These are phyloP conservation scores for Phrynocephalus versicolor DNA, from an alignment of 2,113 vertebrate species.

Conservation along the genomic window DNA sequence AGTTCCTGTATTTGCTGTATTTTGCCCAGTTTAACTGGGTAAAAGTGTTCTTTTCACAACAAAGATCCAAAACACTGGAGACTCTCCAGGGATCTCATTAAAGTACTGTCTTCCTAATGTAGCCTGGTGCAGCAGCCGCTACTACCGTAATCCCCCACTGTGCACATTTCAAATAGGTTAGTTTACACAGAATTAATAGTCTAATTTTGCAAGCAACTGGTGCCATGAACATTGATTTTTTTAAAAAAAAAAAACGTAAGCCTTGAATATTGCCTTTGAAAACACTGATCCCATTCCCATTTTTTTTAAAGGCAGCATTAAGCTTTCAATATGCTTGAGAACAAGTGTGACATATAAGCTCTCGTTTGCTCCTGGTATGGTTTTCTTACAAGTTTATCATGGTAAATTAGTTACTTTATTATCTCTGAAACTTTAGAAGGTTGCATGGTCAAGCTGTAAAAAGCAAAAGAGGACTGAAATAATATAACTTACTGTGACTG, in stretches of 20 bases:
- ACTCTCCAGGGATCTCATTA: constrained; percentile 77
- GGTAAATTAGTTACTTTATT: constrained; percentile 40
- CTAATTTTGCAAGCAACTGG: constrained; percentile 68
- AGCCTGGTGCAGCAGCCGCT: constrained; percentile 57
- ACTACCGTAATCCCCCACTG: constrained; percentile 61
- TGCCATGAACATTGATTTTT: constrained; percentile 56
- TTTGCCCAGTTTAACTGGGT: constrained; percentile 49
- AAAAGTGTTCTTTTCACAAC: constrained; percentile 66
- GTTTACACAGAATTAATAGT: constrained; percentile 78
- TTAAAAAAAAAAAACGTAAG: background rate
- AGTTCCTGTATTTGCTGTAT: background rate
- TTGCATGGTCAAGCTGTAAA: constrained; percentile 27
- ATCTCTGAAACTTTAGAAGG: background rate
- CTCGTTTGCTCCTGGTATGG: constrained; percentile 28
- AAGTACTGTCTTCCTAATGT: constrained; percentile 62
- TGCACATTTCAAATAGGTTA: constrained; percentile 67
- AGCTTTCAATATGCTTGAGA: constrained; percentile 14
- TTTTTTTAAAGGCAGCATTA: constrained; percentile 25
- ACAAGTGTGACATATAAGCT: background rate
- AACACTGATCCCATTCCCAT: constrained; percentile 2
- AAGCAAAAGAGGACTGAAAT: background rate
- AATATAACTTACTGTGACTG: background rate
- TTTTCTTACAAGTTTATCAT: constrained; percentile 22
- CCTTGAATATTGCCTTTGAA: constrained; percentile 30
- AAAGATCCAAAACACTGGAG: constrained; percentile 43